Evolutionary conservation across 2,113 vertebrate species (phyloP).

Genomic region (Meleagris gallopavo): DNA sequence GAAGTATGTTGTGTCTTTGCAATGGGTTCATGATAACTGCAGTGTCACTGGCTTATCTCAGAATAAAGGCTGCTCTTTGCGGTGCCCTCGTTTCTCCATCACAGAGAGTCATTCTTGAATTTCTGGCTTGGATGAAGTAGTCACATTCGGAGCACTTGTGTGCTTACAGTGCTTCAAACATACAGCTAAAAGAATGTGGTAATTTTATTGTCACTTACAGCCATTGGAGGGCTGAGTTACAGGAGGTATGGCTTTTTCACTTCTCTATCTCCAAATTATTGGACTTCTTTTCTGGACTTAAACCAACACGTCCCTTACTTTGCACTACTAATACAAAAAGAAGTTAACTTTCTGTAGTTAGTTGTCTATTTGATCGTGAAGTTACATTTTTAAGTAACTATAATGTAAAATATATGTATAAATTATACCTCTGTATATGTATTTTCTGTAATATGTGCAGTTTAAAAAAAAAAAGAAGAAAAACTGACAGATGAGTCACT

Average conservation of each 20-base stretch:
- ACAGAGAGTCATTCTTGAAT: background rate
- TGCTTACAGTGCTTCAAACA: background rate
- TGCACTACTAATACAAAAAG: background rate
- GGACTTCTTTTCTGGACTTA: background rate
- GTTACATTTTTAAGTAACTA: background rate
- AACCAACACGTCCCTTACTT: background rate
- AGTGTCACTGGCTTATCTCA: background rate
- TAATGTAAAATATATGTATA: background rate
- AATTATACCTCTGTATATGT: no score
- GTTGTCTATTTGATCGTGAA: background rate
- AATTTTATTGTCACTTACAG: background rate
- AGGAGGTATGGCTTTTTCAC: background rate
- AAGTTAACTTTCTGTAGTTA: background rate
- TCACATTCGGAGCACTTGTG: background rate
- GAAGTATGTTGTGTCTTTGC: background rate
- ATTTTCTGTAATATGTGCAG: no score
- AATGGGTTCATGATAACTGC: background rate
- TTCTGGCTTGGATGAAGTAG: background rate
- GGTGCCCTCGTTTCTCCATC: background rate
- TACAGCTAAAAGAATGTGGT: background rate
- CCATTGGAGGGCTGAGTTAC: background rate
- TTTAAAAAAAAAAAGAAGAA: background rate
- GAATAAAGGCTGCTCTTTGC: background rate
- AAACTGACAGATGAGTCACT: slow-evolving; percentile 41
- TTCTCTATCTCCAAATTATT: background rate